Conservation (phyloP, 2,113 vertebrate species). For the Boulengerochromis microlepis region DNA sequence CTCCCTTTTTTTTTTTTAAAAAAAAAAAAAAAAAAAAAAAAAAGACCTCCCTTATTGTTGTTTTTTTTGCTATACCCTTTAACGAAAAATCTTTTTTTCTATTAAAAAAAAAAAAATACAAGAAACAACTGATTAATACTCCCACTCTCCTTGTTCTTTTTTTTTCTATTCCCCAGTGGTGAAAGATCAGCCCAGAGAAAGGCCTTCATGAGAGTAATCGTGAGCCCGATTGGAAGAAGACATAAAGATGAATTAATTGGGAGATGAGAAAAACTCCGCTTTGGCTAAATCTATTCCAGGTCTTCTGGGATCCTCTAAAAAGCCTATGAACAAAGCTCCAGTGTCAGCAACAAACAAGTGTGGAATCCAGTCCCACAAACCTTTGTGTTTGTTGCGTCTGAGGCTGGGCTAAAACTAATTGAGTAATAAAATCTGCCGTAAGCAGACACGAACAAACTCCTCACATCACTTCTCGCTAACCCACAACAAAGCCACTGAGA, state of each 20-base stretch:
- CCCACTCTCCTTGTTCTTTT: neutral
- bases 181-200: neutral
- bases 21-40: neutral
- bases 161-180: neutral
- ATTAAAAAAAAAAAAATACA: neutral
- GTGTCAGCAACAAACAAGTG: neutral
- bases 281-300: neutral
- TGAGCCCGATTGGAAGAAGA: neutral
- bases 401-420: neutral
- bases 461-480: neutral
- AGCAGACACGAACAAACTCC: neutral
- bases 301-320: neutral
- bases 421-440: neutral
- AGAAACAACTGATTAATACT: neutral
- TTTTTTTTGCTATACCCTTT: neutral
- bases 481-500: slow-evolving; percentile 63
- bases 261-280: slow-evolving; percentile 4
- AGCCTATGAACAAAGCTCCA: slow-evolving; percentile 2
- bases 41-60: neutral
- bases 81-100: neutral
- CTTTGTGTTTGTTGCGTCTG: neutral
- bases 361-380: neutral
- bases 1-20: too few relatives aligned
- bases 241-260: slow-evolving; percentile 18
- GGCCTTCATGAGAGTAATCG: neutral